Base-by-base conservation (phyloP, 2,797 vertebrate species). In the Protonibea diacanthus region DNA sequence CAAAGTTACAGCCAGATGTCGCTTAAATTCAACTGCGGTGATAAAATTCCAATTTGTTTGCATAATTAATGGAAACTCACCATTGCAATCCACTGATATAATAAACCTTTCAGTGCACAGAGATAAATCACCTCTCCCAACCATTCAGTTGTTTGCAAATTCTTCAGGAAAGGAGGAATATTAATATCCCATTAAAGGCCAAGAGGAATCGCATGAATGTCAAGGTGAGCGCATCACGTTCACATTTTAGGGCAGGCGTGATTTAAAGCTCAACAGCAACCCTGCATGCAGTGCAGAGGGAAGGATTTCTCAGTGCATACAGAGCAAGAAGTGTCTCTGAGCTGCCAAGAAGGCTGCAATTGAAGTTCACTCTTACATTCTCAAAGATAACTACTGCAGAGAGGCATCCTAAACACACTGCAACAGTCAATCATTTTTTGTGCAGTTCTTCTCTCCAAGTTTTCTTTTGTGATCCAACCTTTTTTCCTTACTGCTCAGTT, bases 1-100 rank as follows among this genome's bases (percentile, higher is more conserved):
- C 64, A 7, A 18, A 21, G 6, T 38, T 57, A 70, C 20, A 52
- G 52, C 57, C 42, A 73, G 23, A 73, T 51, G 57, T 64, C 58
- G 38, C 48, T 69, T 66, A 18, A 69, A 52, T 65, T 62, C 42
- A 78, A 33, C 62, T 25, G 11, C 52, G 45, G 44, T 60, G 52
- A 77, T 89, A 63, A 58, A 82, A 75, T 71, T 72, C 44, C 27
- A 58, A 62, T 82, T 80, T 66, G 47, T 81, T 75, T 83, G 51
- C 33, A 65, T 76, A 76, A 80, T 68, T 69, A 82, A 76, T 57
- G 10, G 20, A 52, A 60, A 52, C 18, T 42, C 33, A 38, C 33
- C 33, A 38, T 38, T 38, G 8, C 33, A 38, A 38, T 38, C 42
- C 13, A 38, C 17, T 55, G 14, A 79, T 70, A 62, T 18, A 51